Base-by-base conservation (phyloP, 92 coral and sea anemone genomes). In the Actinernus sp. region DNA sequence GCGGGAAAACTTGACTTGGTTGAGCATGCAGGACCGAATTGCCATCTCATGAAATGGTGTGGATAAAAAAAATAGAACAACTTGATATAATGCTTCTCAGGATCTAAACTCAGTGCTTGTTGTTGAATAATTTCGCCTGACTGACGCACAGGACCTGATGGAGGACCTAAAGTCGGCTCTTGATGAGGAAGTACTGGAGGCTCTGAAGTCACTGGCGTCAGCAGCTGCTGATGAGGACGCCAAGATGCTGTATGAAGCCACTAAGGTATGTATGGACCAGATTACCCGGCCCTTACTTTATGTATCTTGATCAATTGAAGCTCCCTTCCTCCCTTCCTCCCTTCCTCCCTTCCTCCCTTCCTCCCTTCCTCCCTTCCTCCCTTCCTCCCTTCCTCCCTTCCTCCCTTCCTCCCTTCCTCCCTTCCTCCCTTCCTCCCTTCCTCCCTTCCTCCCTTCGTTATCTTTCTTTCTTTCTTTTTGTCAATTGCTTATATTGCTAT, bases 111-210 rank as follows among this genome's bases (percentile, higher is more conserved):
- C n/a, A n/a, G n/a, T n/a, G n/a, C n/a, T n/a, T n/a, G n/a, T n/a
- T n/a, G n/a, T n/a, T n/a, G n/a, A n/a, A n/a, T n/a, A n/a, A n/a
- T n/a, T n/a, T n/a, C n/a, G n/a, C n/a, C n/a, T n/a, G n/a, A n/a
- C n/a, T n/a, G n/a, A n/a, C n/a, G n/a, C n/a, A 23, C 44, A 93
- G 98, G 94, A 93, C 51, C 66, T 91, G 48, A 74, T 89, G 85
- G 98, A 90, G 26, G 97, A 83, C 31, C 57, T 93, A 1, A 84
- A 79, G 36, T 67, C 93, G 7, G 55, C 57, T 47, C 70, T 93
- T 12, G 96, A 90, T 49, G 97, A 92, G 23, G 98, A 83, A 6
- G 54, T 71, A 26, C 89, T 81, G 44, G 65, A 63, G n/a, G 78
- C 83, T 3, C 58, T 93, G 28, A 72, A 76, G 27, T 66, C 88